These are phyloP conservation scores for Lasioglossum baleicum DNA, from an alignment of 1,140 invertebrate species.

Conservation along the genomic window DNA sequence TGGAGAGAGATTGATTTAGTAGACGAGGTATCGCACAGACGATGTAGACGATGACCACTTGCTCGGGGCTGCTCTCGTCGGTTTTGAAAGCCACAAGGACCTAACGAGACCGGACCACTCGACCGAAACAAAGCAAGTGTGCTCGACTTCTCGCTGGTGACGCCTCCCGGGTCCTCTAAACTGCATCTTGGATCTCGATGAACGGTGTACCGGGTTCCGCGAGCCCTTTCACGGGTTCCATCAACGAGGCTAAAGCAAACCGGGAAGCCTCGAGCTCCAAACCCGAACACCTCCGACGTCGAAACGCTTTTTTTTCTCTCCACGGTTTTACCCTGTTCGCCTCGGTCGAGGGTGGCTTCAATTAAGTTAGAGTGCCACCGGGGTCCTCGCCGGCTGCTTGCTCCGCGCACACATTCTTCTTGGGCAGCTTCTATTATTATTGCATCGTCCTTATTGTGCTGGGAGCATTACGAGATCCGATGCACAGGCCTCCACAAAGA, in stretches of 20 bases:
- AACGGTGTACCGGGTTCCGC: not conserved
- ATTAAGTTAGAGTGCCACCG: slow-evolving; percentile 38
- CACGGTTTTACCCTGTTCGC: not conserved
- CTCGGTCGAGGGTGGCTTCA: slow-evolving; percentile 11
- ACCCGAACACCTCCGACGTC: slow-evolving; percentile 3
- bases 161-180: slow-evolving; percentile 28
- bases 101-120: slow-evolving; percentile 57
- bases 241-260: too few relatives aligned
- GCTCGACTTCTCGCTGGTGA: slow-evolving; percentile 21
- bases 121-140: slow-evolving; percentile 61
- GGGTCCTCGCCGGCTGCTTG: slow-evolving; percentile 23
- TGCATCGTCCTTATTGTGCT: too few relatives aligned
- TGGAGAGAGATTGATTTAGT: too few relatives aligned
- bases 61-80: not conserved
- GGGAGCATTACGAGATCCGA: too few relatives aligned
- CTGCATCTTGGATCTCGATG: slow-evolving; percentile 33
- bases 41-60: too few relatives aligned
- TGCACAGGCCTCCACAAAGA: too few relatives aligned
- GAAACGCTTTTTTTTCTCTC: not conserved
- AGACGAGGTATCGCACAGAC: too few relatives aligned
- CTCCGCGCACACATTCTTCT: not conserved
- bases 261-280: too few relatives aligned
- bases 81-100: slow-evolving; percentile 47
- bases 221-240: not conserved
- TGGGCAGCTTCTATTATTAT: not conserved